A percentile compares a stretch with the other conserved stretches of the same genome.
Evolutionary conservation across 2,113 vertebrate genomes (phyloP).

Genomic region (Porphyrio hochstetteri): DNA sequence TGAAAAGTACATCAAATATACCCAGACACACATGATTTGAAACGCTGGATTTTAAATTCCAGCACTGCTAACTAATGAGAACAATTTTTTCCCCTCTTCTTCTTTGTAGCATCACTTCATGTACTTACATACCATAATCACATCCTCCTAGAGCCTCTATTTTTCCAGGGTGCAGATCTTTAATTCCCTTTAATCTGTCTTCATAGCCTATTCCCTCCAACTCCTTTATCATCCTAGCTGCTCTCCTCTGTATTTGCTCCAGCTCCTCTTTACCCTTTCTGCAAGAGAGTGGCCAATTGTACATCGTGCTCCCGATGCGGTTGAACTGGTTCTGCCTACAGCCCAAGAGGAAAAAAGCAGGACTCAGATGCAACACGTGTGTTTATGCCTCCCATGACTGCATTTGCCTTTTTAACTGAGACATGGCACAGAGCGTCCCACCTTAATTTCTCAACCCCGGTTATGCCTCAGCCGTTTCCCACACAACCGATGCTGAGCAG

Average conservation of each 20-base stretch:
- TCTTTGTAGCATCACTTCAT: constrained; percentile 72
- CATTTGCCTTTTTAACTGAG: constrained; percentile 38
- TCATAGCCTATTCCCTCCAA: constrained; percentile 55
- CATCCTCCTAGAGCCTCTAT: constrained; percentile 34
- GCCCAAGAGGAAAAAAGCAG: neutral
- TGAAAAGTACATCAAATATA: constrained; percentile 63
- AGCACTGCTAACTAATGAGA: constrained; percentile 69
- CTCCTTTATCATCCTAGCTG: constrained; percentile 19
- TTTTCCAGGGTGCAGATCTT: constrained; percentile 44
- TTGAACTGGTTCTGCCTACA: constrained; percentile 55
- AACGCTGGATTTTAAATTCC: constrained; percentile 64
- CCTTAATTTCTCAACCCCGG: constrained; percentile 51
- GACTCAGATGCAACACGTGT: neutral
- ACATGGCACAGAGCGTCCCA: constrained; percentile 13
- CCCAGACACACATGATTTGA: constrained; percentile 44
- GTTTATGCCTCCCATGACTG: constrained; percentile 49
- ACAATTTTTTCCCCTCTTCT: constrained; percentile 62
- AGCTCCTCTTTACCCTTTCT: constrained; percentile 26
- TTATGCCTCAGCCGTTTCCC: constrained; percentile 45
- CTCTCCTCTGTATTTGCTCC: constrained; percentile 37
- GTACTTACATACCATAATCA: constrained; percentile 70
- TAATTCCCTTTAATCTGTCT: constrained; percentile 64
- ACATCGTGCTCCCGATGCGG: constrained; percentile 10
- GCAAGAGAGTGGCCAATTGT: constrained; percentile 45
- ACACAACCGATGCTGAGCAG: constrained; percentile 42